Conservation (phyloP, 2,888 invertebrate genomes). For the Polietes domitor region DNA sequence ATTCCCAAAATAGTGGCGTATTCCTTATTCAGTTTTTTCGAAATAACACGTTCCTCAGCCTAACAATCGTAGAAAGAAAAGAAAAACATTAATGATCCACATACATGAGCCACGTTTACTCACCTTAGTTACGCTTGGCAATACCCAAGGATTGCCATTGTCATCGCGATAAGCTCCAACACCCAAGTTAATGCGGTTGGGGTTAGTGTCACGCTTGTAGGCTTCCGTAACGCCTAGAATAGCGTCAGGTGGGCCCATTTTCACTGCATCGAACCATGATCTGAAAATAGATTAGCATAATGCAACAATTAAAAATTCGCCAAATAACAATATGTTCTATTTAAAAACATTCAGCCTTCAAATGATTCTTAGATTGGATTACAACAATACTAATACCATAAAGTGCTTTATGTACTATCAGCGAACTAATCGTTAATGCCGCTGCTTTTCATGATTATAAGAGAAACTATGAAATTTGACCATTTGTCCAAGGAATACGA, state of each 20-base stretch:
- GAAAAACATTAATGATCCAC: slow-evolving; percentile 13
- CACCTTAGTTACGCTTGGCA: slow-evolving; percentile 92
- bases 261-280: slow-evolving; percentile 92
- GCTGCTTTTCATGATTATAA: background rate
- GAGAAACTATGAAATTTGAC: background rate
- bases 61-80: slow-evolving; percentile 77
- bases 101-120: slow-evolving; percentile 37
- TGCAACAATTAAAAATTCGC: too few species aligned
- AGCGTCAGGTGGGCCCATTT: slow-evolving; percentile 98
- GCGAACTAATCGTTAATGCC: too few species aligned
- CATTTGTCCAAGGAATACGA: background rate
- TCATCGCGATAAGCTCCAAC: slow-evolving; percentile 99
- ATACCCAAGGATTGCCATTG: slow-evolving; percentile 96
- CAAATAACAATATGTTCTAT: too few species aligned
- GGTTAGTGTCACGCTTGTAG: slow-evolving; percentile 92
- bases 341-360: too few species aligned
- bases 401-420: too few species aligned
- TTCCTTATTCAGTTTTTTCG: slow-evolving; percentile 92
- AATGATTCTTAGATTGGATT: too few species aligned
- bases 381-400: too few species aligned
- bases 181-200: slow-evolving; percentile 98
- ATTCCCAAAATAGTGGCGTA: slow-evolving; percentile 96
- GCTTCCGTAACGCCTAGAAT: slow-evolving; percentile 99
- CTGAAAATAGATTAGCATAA: slow-evolving; percentile 50
- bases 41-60: slow-evolving; percentile 90